Evolutionary conservation across 1,140 invertebrate species (phyloP).

Genomic region (Ridgeia piscesae): DNA sequence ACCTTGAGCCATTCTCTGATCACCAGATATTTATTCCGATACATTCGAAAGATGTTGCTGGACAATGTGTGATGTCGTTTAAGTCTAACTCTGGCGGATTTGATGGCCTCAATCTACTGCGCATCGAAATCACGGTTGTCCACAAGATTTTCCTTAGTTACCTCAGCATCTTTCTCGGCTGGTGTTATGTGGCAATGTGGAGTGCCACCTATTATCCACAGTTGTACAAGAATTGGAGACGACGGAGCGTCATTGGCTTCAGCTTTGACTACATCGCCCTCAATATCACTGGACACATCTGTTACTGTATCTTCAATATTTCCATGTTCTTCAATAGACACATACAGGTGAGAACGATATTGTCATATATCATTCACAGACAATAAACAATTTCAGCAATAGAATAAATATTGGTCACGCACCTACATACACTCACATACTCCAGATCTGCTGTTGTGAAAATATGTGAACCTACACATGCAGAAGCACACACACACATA

Average conservation of each 20-base stretch:
- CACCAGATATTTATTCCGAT: slow-evolving; percentile 12
- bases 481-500: too few species aligned
- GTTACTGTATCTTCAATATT: slow-evolving; percentile 23
- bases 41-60: slow-evolving; percentile 10
- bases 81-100: neutral
- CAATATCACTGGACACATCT: slow-evolving; percentile 23
- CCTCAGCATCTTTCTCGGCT: slow-evolving; percentile 18
- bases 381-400: neutral
- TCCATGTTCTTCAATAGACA: slow-evolving; percentile 15
- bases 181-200: slow-evolving; percentile 15
- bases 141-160: slow-evolving; percentile 21
- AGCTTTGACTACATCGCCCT: slow-evolving; percentile 22
- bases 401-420: neutral
- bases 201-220: slow-evolving; percentile 23
- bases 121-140: slow-evolving; percentile 11
- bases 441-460: too few species aligned
- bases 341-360: slow-evolving; percentile 16
- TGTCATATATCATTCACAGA: too few species aligned
- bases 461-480: too few species aligned
- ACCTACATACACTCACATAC: too few species aligned
- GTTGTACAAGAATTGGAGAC: slow-evolving; percentile 17
- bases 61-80: slow-evolving; percentile 24
- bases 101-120: neutral
- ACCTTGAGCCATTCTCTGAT: neutral
- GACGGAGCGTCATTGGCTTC: slow-evolving; percentile 20